phyloP scores from a whole-genome alignment of 2,888 invertebrate genomes.

The Exocentrus adspersus region DNA sequence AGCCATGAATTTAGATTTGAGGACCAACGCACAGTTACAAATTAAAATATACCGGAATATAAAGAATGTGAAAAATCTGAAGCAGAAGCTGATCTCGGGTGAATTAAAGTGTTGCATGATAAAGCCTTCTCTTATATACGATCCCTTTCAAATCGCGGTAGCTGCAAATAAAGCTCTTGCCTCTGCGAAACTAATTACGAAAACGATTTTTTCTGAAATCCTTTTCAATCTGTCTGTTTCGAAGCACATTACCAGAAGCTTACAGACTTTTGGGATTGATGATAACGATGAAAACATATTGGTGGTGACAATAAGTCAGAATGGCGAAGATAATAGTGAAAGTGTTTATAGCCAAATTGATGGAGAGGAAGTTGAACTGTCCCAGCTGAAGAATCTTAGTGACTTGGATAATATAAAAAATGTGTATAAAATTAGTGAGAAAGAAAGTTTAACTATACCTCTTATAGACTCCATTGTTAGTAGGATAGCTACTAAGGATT shows the following conservation, averaged over 20 bases:
- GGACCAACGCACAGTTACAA: conserved; percentile 46
- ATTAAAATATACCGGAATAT: conserved; percentile 70
- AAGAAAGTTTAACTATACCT: conserved; percentile 62
- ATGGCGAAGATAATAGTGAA: conserved; percentile 48
- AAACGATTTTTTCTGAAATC: conserved; percentile 72
- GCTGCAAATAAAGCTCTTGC: conserved; percentile 75
- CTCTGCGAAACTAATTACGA: conserved; percentile 70
- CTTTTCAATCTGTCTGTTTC: conserved; percentile 75
- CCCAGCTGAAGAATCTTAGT: conserved; percentile 64
- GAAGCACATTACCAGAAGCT: conserved; percentile 75
- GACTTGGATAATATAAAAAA: conserved; percentile 67
- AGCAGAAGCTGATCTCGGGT: conserved; percentile 68
- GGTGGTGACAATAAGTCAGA: conserved; percentile 62
- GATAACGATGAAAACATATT: conserved; percentile 65
- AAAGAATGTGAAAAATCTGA: conserved; percentile 67
- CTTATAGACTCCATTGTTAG: conserved; percentile 72
- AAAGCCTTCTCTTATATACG: conserved; percentile 70
- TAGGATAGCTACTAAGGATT: conserved; percentile 74
- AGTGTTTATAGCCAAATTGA: conserved; percentile 65
- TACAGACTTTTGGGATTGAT: conserved; percentile 72
- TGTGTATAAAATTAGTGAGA: conserved; percentile 70
- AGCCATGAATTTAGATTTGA: conserved; percentile 51
- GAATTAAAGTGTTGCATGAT: conserved; percentile 70
- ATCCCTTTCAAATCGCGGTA: conserved; percentile 71
- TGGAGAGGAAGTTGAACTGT: conserved; percentile 67